Evolutionary conservation across 2,113 vertebrate species (phyloP).

Genomic region (Anolis sagrei): DNA sequence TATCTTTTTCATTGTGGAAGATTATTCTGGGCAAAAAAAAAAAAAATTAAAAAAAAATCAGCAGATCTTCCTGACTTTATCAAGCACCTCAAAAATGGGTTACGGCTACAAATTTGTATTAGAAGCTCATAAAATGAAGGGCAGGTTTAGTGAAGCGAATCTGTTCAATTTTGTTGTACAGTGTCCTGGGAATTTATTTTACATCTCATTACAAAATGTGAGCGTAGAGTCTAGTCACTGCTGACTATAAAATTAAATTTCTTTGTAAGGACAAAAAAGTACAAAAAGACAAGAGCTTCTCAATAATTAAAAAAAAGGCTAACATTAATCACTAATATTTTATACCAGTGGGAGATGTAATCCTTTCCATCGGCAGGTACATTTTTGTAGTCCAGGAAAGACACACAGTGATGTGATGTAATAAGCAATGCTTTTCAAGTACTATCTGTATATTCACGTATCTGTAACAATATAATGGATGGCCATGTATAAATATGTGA

Average conservation of each 20-base stretch:
- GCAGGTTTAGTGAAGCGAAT: neutral
- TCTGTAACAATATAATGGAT: neutral
- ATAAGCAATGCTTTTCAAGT: neutral
- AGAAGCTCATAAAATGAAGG: neutral
- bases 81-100: neutral
- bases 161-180: neutral
- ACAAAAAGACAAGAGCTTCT: neutral
- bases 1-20: neutral
- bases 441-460: neutral
- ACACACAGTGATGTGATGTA: neutral
- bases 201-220: neutral
- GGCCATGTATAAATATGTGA: neutral
- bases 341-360: accelerated
- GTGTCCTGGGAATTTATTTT: neutral
- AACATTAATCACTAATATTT: accelerated
- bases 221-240: neutral
- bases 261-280: neutral
- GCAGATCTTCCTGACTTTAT: neutral
- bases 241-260: neutral
- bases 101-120: neutral
- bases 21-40: neutral
- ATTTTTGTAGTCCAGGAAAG: too few relatives aligned
- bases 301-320: accelerated
- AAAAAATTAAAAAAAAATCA: too few relatives aligned
- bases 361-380: neutral